Evolutionary conservation across 2,888 invertebrate genomes (phyloP).

Genomic region (Drosophila borealis): DNA sequence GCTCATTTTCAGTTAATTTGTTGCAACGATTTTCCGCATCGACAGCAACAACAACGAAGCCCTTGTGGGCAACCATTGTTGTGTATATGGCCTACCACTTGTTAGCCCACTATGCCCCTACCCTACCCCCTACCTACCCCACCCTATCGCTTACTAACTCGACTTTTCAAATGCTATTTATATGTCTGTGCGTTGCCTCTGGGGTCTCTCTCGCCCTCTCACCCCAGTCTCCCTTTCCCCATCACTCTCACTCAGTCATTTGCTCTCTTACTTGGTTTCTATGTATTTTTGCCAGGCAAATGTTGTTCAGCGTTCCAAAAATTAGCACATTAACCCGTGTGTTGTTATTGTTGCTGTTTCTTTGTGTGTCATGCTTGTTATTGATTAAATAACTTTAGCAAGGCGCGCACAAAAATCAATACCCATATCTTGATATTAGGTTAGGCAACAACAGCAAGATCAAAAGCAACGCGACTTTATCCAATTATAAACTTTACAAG

Average conservation of each 20-base stretch:
- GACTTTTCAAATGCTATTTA: constrained; percentile 46
- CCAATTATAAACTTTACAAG: constrained; percentile 61
- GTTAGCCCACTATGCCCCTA: constrained; percentile 33
- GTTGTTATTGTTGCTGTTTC: constrained; percentile 4
- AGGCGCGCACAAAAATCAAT: constrained; percentile 51
- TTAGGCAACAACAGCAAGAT: constrained; percentile 33
- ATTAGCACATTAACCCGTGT: constrained; percentile 77
- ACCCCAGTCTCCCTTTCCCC: constrained; percentile 9
- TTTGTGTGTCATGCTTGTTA: constrained; percentile 51
- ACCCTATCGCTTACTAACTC: not conserved
- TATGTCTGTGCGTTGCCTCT: constrained; percentile 24
- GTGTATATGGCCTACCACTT: constrained; percentile 58
- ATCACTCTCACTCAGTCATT: constrained; percentile 7
- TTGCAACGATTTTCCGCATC: constrained; percentile 78
- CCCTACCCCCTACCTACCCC: not conserved
- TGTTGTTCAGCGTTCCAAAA: constrained; percentile 50
- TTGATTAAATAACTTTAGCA: constrained; percentile 75
- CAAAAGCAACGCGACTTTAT: constrained; percentile 50
- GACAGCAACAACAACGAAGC: constrained; percentile 41
- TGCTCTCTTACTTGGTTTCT: constrained; percentile 14
- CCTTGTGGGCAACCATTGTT: constrained; percentile 59
- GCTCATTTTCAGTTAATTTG: constrained; percentile 75
- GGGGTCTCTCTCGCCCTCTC: constrained; percentile 5
- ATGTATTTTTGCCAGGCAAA: constrained; percentile 37
- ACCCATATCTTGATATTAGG: constrained; percentile 48